phyloP scores from a whole-genome alignment of 2,113 vertebrate species.

The Orientallactaga bullata region DNA sequence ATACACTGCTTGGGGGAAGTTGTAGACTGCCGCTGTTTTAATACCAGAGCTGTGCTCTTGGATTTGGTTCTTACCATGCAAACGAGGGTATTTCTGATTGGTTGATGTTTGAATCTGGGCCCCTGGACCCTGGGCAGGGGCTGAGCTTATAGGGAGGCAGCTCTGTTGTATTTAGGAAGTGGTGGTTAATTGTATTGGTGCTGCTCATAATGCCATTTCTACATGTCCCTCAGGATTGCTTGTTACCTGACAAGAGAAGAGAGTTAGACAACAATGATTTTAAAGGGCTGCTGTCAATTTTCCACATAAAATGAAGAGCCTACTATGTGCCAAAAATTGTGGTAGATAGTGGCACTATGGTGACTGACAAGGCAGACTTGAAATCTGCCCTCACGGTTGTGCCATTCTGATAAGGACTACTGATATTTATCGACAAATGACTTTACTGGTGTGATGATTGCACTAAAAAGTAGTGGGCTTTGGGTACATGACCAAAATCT shows the following conservation, averaged over 20 bases:
- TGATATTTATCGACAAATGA: slow-evolving; percentile 9
- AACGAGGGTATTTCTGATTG: background rate
- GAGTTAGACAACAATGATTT: slow-evolving; percentile 2
- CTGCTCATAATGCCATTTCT: background rate
- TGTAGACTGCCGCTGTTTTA: background rate
- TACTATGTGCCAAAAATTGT: background rate
- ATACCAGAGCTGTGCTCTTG: background rate
- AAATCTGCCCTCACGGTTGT: background rate
- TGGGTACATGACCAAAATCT: background rate
- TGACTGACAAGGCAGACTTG: background rate
- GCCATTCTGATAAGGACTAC: background rate
- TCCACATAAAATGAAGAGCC: background rate
- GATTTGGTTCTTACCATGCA: background rate
- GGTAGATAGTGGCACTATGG: background rate
- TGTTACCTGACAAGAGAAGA: background rate
- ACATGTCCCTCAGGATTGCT: too few species aligned
- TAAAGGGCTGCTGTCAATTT: background rate
- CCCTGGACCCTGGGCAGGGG: too few species aligned
- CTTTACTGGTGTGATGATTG: background rate
- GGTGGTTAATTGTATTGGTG: background rate
- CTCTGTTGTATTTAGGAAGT: background rate
- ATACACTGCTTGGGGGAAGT: background rate
- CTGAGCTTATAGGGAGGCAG: too few species aligned
- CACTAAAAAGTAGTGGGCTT: background rate
- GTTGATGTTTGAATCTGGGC: background rate